Evolutionary conservation across 2,888 invertebrate species (phyloP).

Genomic region (Ceramica pisi): DNA sequence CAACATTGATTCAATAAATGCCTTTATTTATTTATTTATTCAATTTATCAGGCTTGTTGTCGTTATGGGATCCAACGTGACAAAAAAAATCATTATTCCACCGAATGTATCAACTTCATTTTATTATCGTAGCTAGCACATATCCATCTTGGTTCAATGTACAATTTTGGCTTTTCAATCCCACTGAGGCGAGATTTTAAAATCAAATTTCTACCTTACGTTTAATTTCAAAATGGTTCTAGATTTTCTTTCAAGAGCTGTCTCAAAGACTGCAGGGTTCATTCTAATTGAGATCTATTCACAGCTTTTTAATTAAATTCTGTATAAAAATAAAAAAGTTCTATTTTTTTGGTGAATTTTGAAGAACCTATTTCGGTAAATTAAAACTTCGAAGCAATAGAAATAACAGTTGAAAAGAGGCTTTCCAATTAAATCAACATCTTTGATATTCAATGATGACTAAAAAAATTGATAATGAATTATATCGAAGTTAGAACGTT

Average conservation of each 20-base stretch:
- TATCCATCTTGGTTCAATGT: constrained; percentile 12
- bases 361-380: constrained; percentile 26
- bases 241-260: constrained; percentile 12
- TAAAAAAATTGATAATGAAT: constrained; percentile 50
- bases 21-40: too few relatives aligned
- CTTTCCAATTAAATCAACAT: constrained; percentile 50
- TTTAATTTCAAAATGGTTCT: constrained; percentile 16
- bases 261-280: constrained; percentile 28
- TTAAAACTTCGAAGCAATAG: constrained; percentile 51
- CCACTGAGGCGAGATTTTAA: background rate
- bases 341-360: constrained; percentile 18
- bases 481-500: constrained; percentile 28
- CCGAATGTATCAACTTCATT: background rate
- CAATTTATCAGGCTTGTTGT: too few relatives aligned
- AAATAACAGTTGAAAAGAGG: constrained; percentile 49
- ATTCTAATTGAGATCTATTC: constrained; percentile 27
- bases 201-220: background rate
- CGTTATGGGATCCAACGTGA: background rate
- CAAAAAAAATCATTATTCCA: background rate
- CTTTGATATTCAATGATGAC: constrained; percentile 50
- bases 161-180: background rate
- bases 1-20: too few relatives aligned
- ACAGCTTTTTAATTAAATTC: constrained; percentile 41
- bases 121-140: constrained; percentile 1
- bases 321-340: constrained; percentile 29